These are phyloP conservation scores for Miichthys miiuy DNA, from an alignment of 2,797 vertebrate species.

Conservation along the genomic window DNA sequence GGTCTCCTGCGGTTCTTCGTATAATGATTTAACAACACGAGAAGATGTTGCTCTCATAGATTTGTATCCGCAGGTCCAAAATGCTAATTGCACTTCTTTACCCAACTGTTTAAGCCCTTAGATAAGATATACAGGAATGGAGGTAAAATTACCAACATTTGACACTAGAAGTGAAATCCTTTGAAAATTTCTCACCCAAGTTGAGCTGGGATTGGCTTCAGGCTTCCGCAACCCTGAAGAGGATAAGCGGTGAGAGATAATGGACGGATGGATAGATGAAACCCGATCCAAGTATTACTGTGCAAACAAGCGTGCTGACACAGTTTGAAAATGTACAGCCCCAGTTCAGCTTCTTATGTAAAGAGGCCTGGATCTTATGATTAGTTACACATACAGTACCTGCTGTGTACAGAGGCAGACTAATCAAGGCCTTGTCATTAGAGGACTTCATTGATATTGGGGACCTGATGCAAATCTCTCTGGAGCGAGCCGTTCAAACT, in stretches of 20 bases:
- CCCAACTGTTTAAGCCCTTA: neutral
- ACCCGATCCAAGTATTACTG: conserved; percentile 5
- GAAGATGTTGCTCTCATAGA: conserved; percentile 1
- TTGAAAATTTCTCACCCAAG: neutral
- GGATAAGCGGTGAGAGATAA: neutral
- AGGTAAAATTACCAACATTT: neutral
- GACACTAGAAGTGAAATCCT: neutral
- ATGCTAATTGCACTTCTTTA: neutral
- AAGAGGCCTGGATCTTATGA: conserved; percentile 15
- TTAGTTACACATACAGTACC: conserved; percentile 21
- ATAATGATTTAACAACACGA: conserved; percentile 7
- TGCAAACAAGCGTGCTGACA: conserved; percentile 3
- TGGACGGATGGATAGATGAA: neutral
- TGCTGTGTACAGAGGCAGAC: conserved; percentile 17
- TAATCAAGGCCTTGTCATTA: conserved; percentile 11
- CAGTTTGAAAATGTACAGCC: conserved; percentile 19
- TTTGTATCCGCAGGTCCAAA: neutral
- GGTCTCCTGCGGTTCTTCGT: neutral
- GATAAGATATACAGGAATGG: neutral
- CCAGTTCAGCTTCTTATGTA: conserved; percentile 14
- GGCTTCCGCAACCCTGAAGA: neutral
- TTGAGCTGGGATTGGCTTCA: neutral
- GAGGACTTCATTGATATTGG: too few species aligned
- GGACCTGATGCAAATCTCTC: too few species aligned
- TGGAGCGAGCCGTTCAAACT: too few species aligned